These are phyloP conservation scores for Eptesicus fuscus DNA, from an alignment of 2,113 vertebrate species.

Conservation along the genomic window DNA sequence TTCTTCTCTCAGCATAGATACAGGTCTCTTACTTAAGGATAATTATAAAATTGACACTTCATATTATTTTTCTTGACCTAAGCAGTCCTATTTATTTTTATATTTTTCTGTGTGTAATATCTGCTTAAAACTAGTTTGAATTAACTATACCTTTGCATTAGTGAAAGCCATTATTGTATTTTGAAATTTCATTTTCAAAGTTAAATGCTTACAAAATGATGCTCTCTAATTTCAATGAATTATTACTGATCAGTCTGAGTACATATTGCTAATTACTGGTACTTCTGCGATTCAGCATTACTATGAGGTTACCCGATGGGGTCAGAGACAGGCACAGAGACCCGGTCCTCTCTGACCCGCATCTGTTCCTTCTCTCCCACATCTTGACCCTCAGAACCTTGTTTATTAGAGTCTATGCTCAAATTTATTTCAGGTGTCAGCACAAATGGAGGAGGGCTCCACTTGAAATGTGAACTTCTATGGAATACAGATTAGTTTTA, in stretches of 20 bases:
- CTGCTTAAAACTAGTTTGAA: conserved; percentile 17
- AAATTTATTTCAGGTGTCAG: not conserved
- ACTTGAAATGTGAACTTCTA: not conserved
- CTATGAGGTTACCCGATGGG: not conserved
- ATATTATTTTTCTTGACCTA: not conserved
- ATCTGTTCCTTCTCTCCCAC: not conserved
- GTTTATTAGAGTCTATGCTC: not conserved
- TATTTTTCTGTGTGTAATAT: not conserved
- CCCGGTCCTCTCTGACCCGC: not conserved
- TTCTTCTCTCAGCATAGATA: not conserved
- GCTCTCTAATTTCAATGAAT: not conserved
- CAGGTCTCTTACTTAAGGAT: not conserved
- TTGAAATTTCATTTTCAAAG: conserved; percentile 45
- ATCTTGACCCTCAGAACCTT: not conserved
- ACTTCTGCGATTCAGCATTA: not conserved
- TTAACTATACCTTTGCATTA: conserved; percentile 41
- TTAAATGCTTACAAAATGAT: conserved; percentile 26
- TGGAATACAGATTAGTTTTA: not conserved
- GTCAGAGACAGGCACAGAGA: rapidly evolving
- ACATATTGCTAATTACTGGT: not conserved
- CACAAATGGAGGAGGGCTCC: not conserved
- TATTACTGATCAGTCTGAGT: not conserved
- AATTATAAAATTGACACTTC: not conserved
- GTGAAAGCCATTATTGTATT: not conserved
- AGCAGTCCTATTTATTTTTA: not conserved